phyloP scores from a whole-genome alignment of 2,113 vertebrate genomes.

The Brachypodius melanocephalos region DNA sequence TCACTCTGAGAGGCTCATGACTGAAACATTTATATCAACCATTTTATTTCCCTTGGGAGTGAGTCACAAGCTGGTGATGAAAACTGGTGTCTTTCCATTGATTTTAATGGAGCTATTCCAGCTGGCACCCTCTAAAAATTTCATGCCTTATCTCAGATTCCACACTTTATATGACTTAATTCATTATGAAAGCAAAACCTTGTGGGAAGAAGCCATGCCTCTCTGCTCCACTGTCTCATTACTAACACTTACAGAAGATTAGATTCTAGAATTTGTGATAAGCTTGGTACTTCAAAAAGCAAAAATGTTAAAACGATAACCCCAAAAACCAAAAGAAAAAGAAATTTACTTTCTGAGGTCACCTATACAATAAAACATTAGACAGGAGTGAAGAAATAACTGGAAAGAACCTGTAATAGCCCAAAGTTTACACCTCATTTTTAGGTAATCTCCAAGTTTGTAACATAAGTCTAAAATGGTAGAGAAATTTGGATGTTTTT shows the following conservation, averaged over 20 bases:
- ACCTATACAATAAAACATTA: not conserved
- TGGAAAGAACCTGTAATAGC: not conserved
- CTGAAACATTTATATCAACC: not conserved
- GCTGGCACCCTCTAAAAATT: not conserved
- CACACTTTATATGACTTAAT: not conserved
- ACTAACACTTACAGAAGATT: slow-evolving; percentile 5
- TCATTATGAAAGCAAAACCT: slow-evolving; percentile 8
- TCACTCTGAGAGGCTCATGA: not conserved
- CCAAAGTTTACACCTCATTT: not conserved
- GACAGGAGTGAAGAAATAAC: not conserved
- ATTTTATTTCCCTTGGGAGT: not conserved
- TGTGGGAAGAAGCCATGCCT: not conserved
- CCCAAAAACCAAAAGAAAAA: not conserved
- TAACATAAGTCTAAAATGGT: not conserved
- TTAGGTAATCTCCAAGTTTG: not conserved
- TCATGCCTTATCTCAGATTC: not conserved
- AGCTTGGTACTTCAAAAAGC: not conserved
- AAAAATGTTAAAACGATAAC: not conserved
- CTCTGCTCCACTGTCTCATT: not conserved
- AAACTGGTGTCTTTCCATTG: not conserved
- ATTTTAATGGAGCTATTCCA: not conserved
- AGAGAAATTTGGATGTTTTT: not conserved
- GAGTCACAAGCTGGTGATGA: not conserved
- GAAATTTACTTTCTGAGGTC: not conserved
- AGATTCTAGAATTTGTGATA: not conserved